Conservation (phyloP, 1,140 invertebrate species). For the Anastrepha obliqua region DNA sequence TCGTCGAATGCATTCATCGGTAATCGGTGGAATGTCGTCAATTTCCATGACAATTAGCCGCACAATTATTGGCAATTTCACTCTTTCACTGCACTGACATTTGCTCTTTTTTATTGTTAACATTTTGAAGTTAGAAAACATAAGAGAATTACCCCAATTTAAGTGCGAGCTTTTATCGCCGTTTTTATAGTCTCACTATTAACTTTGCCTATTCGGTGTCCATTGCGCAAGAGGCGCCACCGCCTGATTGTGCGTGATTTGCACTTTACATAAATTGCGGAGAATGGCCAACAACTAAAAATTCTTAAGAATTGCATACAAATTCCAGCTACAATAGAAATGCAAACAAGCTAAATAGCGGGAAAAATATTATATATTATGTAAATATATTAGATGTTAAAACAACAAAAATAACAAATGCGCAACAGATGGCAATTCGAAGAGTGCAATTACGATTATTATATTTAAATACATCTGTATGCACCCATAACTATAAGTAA, state of each 20-base stretch:
- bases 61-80: not conserved
- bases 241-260: not conserved
- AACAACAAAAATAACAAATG: not conserved
- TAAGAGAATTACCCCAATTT: not conserved
- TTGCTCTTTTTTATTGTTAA: not conserved
- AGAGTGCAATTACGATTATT: not conserved
- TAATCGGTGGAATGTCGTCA: too few species aligned
- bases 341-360: not conserved
- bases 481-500: not conserved
- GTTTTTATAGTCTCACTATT: conserved; percentile 30
- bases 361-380: not conserved
- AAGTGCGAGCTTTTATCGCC: not conserved
- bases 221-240: not conserved
- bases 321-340: not conserved
- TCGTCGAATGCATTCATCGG: too few species aligned
- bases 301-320: not conserved
- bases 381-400: not conserved
- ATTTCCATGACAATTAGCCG: too few species aligned
- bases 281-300: too few species aligned
- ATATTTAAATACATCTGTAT: not conserved
- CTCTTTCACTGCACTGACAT: not conserved
- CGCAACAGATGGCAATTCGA: conserved; percentile 1
- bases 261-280: not conserved
- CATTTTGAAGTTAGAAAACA: conserved; percentile 17
- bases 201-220: not conserved